Conservation (phyloP, 1,140 invertebrate species). For the Colletes gigas region DNA sequence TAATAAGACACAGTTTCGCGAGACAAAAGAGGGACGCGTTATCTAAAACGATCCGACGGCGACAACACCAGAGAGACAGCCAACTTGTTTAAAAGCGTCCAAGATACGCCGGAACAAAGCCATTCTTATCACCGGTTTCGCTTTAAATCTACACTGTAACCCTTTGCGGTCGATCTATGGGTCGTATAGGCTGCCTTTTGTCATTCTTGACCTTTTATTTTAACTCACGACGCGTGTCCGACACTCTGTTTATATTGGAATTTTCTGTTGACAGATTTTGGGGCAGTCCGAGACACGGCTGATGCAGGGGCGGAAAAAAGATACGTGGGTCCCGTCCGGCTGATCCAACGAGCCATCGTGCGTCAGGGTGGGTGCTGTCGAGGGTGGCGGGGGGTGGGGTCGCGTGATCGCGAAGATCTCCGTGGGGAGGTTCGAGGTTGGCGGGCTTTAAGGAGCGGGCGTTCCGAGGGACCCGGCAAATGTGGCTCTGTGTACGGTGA, state of each 20-base stretch:
- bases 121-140: conserved; percentile 16
- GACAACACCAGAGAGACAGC: background rate
- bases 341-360: conserved; percentile 7
- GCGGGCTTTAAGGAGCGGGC: conserved; percentile 53
- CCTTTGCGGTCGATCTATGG: background rate
- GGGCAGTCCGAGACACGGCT: background rate
- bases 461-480: conserved; percentile 72
- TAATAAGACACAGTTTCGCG: background rate
- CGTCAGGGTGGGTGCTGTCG: background rate
- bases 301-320: conserved; percentile 34
- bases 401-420: background rate
- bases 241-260: too few species aligned
- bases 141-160: conserved; percentile 1
- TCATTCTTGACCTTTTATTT: background rate
- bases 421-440: conserved; percentile 21
- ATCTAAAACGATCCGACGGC: background rate
- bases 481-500: conserved; percentile 79
- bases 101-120: background rate
- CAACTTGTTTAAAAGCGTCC: background rate
- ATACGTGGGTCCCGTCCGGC: background rate
- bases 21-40: conserved; percentile 7
- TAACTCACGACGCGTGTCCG: too few species aligned
- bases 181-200: background rate
- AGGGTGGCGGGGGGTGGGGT: background rate
- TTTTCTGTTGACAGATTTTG: background rate